Base-by-base conservation (phyloP, 2,113 vertebrate genomes). In the Labrus mixtus region DNA sequence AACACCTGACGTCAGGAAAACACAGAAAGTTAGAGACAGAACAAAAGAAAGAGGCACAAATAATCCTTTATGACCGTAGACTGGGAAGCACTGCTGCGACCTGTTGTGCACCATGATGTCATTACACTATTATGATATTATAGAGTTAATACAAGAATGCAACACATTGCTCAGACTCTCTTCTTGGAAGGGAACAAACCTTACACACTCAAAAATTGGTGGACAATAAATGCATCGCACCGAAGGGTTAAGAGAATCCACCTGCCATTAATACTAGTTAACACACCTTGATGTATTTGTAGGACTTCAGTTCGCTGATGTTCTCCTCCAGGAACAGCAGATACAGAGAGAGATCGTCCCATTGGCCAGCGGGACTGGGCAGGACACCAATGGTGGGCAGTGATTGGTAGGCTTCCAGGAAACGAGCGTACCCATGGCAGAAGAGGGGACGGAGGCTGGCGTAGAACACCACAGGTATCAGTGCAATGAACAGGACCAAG, bases 241-340 rank as follows among this genome's bases (percentile, higher is more conserved):
- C 25, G n/a, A 25, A 25, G 25, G 25, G 25, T 25, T 3, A 25
- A 25, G 1, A 25, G 25, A 25, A 3, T 1, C 1, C 25, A 25
- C 25, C 25, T 25, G 25, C 3, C 25, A 25, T 3, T 25, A 19
- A 6, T 17, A 19, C 3, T 17, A 15, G 51, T 12, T 22, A 9
- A 70, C 79, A 9, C 43, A 95, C 96, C 93, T 97, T 97, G 8
- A 99, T 95, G 83, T 96, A 97, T 76, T 97, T 99, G 93, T 96
- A 97, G 4, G 97, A 98, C 81, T 99, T 98, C 10, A 99, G 94
- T 69, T 99, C 97, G 36, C 96, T 97, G 74, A 99, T 89, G 0
- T 99, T 99, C 90, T 98, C 98, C 69, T 97, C 96, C 61, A 99
- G 91, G 88, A 97, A 98, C 63, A 98, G 97, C 73, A 97, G 89